A percentile compares a stretch with the other conserved stretches of the same genome.
phyloP scores from a whole-genome alignment of 2,113 vertebrate species.

The Oncorhynchus keta region DNA sequence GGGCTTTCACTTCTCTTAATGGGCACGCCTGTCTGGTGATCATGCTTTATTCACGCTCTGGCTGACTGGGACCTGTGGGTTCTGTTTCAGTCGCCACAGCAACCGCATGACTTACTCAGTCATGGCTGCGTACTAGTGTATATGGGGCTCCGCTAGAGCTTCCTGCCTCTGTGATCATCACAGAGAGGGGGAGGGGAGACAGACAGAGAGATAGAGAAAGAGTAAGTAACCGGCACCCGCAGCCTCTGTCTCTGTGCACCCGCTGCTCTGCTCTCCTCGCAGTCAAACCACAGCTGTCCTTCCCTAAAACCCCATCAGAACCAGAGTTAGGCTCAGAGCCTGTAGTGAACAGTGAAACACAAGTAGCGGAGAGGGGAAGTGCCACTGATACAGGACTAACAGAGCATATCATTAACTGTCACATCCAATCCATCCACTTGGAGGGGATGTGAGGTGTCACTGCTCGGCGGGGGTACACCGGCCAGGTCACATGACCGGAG shows the following conservation, averaged over 20 bases:
- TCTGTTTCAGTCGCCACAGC: conserved; percentile 55
- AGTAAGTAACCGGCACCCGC: neutral
- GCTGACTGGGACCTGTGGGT: conserved; percentile 39
- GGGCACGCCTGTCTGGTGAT: conserved; percentile 32
- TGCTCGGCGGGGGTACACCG: neutral
- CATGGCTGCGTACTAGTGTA: conserved; percentile 12
- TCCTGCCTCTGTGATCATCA: neutral
- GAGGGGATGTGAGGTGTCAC: neutral
- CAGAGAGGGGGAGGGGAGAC: neutral
- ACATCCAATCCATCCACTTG: conserved; percentile 55
- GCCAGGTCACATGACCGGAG: conserved; percentile 2
- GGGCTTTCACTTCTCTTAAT: conserved; percentile 23
- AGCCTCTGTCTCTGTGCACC: too few relatives aligned
- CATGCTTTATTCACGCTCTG: conserved; percentile 39
- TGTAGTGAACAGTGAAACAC: conserved; percentile 46
- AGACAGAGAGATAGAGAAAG: neutral
- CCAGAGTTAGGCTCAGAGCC: conserved; percentile 20
- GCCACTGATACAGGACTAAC: conserved; percentile 52
- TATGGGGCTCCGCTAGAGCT: neutral
- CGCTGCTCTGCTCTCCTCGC: neutral
- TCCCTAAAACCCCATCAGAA: conserved; percentile 27
- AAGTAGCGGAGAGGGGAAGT: conserved; percentile 45
- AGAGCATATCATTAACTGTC: conserved; percentile 61
- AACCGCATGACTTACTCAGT: conserved; percentile 30
- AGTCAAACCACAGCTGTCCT: conserved; percentile 27